Base-by-base conservation (phyloP, 23 tunicate species). In the Halocynthia roretzi region DNA sequence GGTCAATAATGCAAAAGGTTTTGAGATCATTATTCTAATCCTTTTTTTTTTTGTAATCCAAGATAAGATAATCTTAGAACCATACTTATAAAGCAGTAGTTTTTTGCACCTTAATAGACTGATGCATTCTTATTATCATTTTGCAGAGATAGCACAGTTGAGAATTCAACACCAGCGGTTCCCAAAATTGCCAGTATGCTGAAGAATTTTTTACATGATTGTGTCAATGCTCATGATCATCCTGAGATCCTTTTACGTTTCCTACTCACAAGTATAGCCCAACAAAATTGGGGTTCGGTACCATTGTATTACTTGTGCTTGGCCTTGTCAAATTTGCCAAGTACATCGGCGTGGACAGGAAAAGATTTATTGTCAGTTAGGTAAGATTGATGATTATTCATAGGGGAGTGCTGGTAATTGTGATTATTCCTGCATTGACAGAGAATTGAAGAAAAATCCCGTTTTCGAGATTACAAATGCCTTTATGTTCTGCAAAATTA, bases 291-390 rank as follows among this genome's bases (percentile, higher is more conserved):
- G 78, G 55, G 60, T 10, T 10, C 78, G 31, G 22, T 74, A 54
- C 64, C 78, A 8, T 74, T 54, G 14, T 74, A 54, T 56, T 71
- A 71, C 51, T 2, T 71, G 17, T 71, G 76, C 49, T 56, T 44
- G 14, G 76, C 57, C 1, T 8, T 74, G 63, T 48, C 23, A 9
- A 15, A 14, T 44, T 44, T 74, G 56, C 64, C 78, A 8, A 54
- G 31, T 8, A 19, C 2, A 17, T 31, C 55, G 56, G 62, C 78
- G 0, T 74, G 78, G 78, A 48, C 12, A 8, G 31, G 62, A 12
- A 31, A 74, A 50, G 78, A 74, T 53, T 48, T 74, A 67, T 10
- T 20, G 2, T 40, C 21, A 67, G 21, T 67, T 0, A 67, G 19
- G 71, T 67, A 31, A 31, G 44, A 31, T 31, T 31, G 44, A 0